Conservation (phyloP, 1,140 invertebrate genomes). For the Drosophila ambigua region DNA sequence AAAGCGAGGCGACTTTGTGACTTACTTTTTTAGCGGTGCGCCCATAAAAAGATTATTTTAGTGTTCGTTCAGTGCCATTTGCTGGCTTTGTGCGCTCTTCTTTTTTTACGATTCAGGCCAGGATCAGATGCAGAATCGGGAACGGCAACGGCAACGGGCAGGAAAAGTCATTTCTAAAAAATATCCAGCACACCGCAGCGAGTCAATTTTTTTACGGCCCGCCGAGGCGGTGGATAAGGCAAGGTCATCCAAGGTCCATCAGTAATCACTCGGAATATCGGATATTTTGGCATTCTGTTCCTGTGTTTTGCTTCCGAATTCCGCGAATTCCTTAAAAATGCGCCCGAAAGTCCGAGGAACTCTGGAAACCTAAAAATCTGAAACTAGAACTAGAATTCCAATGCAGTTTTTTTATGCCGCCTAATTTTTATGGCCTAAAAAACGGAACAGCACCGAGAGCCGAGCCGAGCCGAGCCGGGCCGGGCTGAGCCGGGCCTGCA, state of each 20-base stretch:
- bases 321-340: constrained; percentile 46
- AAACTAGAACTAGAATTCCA: constrained; percentile 83
- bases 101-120: constrained; percentile 63
- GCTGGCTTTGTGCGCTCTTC: constrained; percentile 22
- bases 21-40: constrained; percentile 55
- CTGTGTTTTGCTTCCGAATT: constrained; percentile 62
- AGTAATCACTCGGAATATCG: too few relatives aligned
- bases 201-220: constrained; percentile 73
- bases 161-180: constrained; percentile 68
- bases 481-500: constrained; percentile 17
- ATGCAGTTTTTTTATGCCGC: constrained; percentile 81
- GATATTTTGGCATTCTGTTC: constrained; percentile 38
- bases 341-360: constrained; percentile 42
- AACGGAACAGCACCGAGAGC: constrained; percentile 63
- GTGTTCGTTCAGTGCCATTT: background rate
- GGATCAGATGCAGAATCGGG: constrained; percentile 16
- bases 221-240: constrained; percentile 13
- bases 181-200: constrained; percentile 70
- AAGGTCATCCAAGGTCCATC: constrained; percentile 41
- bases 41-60: constrained; percentile 72
- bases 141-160: constrained; percentile 15
- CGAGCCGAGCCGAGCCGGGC: constrained; percentile 58
- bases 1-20: constrained; percentile 42
- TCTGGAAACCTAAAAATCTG: constrained; percentile 78
- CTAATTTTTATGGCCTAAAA: constrained; percentile 81